Conservation (phyloP, 2,797 vertebrate genomes). For the Avahi laniger region DNA sequence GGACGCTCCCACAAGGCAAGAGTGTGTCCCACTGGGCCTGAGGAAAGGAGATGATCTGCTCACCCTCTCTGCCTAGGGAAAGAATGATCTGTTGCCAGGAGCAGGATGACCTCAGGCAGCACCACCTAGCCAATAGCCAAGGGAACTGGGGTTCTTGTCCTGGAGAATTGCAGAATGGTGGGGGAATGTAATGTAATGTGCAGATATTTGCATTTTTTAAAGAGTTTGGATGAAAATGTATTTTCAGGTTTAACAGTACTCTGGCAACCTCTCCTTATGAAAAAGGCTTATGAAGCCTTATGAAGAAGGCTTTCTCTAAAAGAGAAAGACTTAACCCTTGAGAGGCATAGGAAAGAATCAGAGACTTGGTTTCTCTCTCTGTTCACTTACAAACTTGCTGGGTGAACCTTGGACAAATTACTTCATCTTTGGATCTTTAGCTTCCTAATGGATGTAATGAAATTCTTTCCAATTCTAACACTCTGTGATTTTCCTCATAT, state of each 20-base stretch:
- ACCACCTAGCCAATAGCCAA: not conserved
- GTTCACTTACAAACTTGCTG: not conserved
- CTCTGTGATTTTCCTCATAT: not conserved
- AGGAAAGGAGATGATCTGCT: not conserved
- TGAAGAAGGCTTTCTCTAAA: not conserved
- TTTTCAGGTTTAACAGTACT: not conserved
- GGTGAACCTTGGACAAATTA: not conserved
- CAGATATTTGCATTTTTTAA: not conserved
- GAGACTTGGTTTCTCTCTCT: not conserved
- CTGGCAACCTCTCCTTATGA: not conserved
- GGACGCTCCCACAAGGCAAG: not conserved
- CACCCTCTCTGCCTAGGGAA: not conserved
- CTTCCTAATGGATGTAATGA: not conserved
- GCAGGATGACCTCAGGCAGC: not conserved
- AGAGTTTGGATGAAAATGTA: not conserved
- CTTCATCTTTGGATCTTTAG: not conserved
- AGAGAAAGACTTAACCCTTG: not conserved
- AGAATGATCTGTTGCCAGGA: not conserved
- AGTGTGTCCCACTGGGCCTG: not conserved
- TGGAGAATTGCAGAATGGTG: not conserved
- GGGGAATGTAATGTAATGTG: not conserved
- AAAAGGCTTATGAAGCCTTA: not conserved
- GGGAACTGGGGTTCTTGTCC: not conserved
- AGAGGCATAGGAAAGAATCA: not conserved
- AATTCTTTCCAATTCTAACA: not conserved